Base-by-base conservation (phyloP, 1,140 invertebrate genomes). In the Hyphantria cunea region DNA sequence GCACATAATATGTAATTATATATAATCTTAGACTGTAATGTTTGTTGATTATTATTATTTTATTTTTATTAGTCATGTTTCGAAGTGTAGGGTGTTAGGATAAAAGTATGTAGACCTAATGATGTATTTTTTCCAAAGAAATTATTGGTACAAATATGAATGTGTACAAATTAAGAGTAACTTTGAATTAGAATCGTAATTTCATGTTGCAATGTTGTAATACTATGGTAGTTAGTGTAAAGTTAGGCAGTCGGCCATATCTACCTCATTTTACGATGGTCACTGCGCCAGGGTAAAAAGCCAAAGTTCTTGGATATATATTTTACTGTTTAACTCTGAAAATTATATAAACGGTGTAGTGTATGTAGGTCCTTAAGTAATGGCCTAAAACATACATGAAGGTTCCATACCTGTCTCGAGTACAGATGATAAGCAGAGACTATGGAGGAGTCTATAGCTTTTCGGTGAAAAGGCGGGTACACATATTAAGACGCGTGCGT, bases 21-120 rank as follows among this genome's bases (percentile, higher is more conserved):
- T 79, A 72, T 25, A 25, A 25, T 25, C 76, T 74, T 80, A 75
- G 73, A 63, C 66, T 66, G 70, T 78, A 86, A 80, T 87, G 68
- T 84, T 86, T 90, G 87, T 90, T 90, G 84, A 90, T 87, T 87
- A 89, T 90, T 89, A 87, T 86, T 87, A 90, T 90, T 89, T 90
- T 89, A 90, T 89, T 85, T 80, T 74, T 74, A 70, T 68, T 86
- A 84, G 80, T 71, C 45, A 39, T 78, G 72, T 76, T 74, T 74
- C 68, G 77, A 58, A 76, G 53, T 64, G 72, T 82, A 84, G 77
- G 72, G 66, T 78, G 68, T 76, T 72, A 74, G 75, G 65, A 59
- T 74, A 66, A 74, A 61, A 65, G 54, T 66, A 71, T 66, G 66
- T 82, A 72, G 68, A 52, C 31, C 53, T 84, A 79, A 51, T 65